A percentile compares a stretch with the other conserved stretches of the same genome.
phyloP scores from a whole-genome alignment of 2,888 invertebrate species.

The Dynastes grantii region DNA sequence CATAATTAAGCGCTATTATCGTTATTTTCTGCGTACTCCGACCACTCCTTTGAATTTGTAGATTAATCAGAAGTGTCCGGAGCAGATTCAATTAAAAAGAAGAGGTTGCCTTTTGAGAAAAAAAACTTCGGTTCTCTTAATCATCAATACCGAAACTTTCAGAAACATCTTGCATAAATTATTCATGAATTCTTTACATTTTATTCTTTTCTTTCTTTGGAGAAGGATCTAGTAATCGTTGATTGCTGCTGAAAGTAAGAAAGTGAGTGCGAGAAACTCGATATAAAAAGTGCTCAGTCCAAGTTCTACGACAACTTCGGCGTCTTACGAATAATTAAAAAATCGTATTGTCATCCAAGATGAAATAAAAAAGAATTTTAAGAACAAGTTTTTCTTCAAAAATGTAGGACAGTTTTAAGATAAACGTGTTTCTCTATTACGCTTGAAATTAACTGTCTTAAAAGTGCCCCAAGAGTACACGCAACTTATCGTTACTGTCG shows the following conservation, averaged over 20 bases:
- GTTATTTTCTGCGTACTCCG: background rate
- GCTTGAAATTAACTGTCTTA: background rate
- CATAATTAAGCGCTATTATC: background rate
- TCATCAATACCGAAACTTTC: background rate
- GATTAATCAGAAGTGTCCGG: conserved; percentile 2
- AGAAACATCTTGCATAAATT: conserved; percentile 6
- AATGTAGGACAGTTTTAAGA: no score
- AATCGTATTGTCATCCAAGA: background rate
- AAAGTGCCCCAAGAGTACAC: background rate
- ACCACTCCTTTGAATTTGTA: background rate
- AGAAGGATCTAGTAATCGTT: background rate
- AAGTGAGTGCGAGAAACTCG: background rate
- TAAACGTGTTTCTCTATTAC: background rate
- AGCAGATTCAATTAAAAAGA: background rate
- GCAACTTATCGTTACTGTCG: background rate
- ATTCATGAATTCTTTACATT: conserved; percentile 12
- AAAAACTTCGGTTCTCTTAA: background rate
- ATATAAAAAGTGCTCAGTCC: background rate
- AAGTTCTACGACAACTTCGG: background rate
- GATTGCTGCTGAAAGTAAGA: conserved; percentile 5
- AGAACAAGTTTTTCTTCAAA: background rate
- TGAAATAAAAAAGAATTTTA: background rate
- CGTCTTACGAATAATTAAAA: background rate
- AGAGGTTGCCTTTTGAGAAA: background rate
- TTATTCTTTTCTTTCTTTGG: background rate